phyloP scores from a whole-genome alignment of 92 coral and sea anemone species.

The Muricea muricata region DNA sequence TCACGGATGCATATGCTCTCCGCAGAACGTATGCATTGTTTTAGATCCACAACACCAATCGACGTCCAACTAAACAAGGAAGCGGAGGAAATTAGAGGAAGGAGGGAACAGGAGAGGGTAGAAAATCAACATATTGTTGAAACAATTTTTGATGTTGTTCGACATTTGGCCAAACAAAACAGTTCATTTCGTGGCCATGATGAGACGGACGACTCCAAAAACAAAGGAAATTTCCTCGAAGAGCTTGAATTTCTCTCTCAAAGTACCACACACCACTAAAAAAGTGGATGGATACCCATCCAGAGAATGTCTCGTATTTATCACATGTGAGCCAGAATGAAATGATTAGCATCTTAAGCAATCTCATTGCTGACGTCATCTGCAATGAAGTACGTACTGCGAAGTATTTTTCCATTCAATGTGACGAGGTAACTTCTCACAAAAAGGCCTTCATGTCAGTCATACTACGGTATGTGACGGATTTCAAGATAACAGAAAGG shows the following conservation, averaged over 20 bases:
- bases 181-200: conserved; percentile 52
- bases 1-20: conserved; percentile 27
- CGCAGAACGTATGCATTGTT: neutral
- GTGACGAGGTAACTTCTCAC: conserved; percentile 49
- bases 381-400: conserved; percentile 7
- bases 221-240: conserved; percentile 49
- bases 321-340: conserved; percentile 35
- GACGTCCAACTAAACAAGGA: conserved; percentile 13
- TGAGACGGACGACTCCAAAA: conserved; percentile 24
- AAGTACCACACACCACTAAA: conserved; percentile 28
- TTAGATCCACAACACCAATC: conserved; percentile 16
- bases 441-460: conserved; percentile 42
- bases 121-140: conserved; percentile 41
- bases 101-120: conserved; percentile 29
- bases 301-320: conserved; percentile 39
- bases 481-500: conserved; percentile 22
- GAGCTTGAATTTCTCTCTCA: conserved; percentile 38
- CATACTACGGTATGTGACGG: conserved; percentile 16
- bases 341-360: neutral
- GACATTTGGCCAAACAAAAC: conserved; percentile 49
- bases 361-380: neutral
- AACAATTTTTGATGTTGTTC: conserved; percentile 43
- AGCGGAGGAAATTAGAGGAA: neutral
- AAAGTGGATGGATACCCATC: conserved; percentile 34
- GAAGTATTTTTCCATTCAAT: conserved; percentile 37